Conservation (phyloP, 2,888 invertebrate species). For the Belgica antarctica region DNA sequence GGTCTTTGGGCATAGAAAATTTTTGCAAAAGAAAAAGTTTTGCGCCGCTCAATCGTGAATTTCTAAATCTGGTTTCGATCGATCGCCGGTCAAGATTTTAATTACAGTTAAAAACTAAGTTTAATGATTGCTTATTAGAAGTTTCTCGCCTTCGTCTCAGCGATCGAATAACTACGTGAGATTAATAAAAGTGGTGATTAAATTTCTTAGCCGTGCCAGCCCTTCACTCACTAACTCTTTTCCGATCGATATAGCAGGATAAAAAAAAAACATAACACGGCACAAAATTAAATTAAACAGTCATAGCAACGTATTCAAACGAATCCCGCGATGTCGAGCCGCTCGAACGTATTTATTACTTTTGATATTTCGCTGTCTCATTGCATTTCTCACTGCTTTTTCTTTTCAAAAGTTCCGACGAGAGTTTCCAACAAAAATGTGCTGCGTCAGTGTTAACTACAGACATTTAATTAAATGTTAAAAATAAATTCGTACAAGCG, state of each 20-base stretch:
- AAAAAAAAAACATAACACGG: constrained; percentile 4
- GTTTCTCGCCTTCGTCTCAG: neutral
- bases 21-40: neutral
- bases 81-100: neutral
- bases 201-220: constrained; percentile 34
- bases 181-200: constrained; percentile 39
- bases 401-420: neutral
- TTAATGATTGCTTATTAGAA: constrained; percentile 25
- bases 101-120: constrained; percentile 24
- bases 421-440: constrained; percentile 31
- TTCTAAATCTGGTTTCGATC: neutral
- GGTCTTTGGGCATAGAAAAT: too few relatives aligned
- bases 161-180: neutral
- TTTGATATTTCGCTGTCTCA: constrained; percentile 43
- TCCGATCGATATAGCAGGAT: constrained; percentile 12
- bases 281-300: constrained; percentile 43
- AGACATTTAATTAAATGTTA: constrained; percentile 44
- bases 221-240: constrained; percentile 6
- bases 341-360: constrained; percentile 42
- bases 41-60: too few relatives aligned
- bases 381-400: constrained; percentile 40
- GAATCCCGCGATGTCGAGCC: constrained; percentile 1
- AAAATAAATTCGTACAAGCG: constrained; percentile 34
- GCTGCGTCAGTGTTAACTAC: constrained; percentile 43
- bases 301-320: constrained; percentile 34